Percentiles rank a stretch among this genome's conserved stretches.
Conservation (phyloP, 2,113 vertebrate species). For the Heteronetta atricapilla region DNA sequence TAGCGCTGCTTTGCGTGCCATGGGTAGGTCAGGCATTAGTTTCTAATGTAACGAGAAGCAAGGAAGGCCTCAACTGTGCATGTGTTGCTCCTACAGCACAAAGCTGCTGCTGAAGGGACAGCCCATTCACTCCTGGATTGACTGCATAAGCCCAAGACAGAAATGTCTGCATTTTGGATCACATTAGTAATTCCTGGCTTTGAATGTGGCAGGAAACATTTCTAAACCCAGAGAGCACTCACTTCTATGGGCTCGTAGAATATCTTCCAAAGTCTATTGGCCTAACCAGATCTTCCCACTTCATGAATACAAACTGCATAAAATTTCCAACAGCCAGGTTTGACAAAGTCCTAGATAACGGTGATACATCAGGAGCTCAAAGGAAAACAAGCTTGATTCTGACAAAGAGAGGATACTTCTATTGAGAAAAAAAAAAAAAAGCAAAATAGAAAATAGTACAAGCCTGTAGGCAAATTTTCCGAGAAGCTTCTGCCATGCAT, state of each 20-base stretch:
- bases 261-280: neutral
- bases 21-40: neutral
- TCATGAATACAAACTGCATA: neutral
- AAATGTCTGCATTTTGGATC: neutral
- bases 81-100: neutral
- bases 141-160: neutral
- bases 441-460: neutral
- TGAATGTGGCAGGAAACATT: neutral
- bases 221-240: neutral
- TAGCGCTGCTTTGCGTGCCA: neutral
- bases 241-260: neutral
- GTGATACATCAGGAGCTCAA: neutral
- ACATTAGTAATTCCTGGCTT: constrained; percentile 3
- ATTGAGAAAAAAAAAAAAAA: neutral
- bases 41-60: neutral
- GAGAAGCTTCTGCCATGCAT: constrained; percentile 57
- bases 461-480: neutral
- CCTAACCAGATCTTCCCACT: neutral
- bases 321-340: neutral
- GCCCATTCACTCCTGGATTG: neutral
- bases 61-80: neutral
- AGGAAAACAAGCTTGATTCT: constrained; percentile 16
- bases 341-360: neutral
- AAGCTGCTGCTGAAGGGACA: neutral
- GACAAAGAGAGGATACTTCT: neutral